A percentile compares a stretch with the other conserved stretches of the same genome.
phyloP scores from a whole-genome alignment of 2,888 invertebrate genomes.

The Sialis fuliginosa region DNA sequence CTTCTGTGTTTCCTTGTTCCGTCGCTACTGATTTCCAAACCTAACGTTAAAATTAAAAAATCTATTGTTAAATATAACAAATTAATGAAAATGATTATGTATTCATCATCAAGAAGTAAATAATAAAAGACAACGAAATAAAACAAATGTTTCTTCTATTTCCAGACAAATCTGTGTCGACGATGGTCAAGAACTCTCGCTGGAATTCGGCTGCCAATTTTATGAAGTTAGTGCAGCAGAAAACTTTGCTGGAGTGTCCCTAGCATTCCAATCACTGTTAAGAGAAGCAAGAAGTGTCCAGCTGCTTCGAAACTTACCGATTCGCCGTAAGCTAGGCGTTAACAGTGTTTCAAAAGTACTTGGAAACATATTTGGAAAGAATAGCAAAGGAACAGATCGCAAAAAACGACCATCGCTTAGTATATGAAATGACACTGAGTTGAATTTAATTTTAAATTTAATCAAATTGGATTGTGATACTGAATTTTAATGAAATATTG shows the following conservation, averaged over 20 bases:
- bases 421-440: conserved; percentile 31
- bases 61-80: too few relatives aligned
- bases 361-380: conserved; percentile 64
- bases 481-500: too few relatives aligned
- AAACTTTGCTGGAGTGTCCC: conserved; percentile 61
- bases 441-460: too few relatives aligned
- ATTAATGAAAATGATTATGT: not conserved
- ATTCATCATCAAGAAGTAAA: not conserved
- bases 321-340: conserved; percentile 54
- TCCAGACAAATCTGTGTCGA: conserved; percentile 58
- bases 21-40: too few relatives aligned
- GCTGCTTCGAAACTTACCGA: conserved; percentile 44
- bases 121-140: not conserved
- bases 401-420: conserved; percentile 63
- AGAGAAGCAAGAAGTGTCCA: conserved; percentile 64
- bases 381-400: conserved; percentile 37
- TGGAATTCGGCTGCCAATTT: conserved; percentile 65
- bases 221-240: conserved; percentile 75
- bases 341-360: conserved; percentile 64
- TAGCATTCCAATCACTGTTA: conserved; percentile 60
- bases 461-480: too few relatives aligned
- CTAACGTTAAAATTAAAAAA: too few relatives aligned
- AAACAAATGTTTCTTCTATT: not conserved
- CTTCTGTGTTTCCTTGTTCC: too few relatives aligned
- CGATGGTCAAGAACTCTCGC: conserved; percentile 60